Conservation (phyloP, 2,888 invertebrate genomes). For the Cyclophora albipunctata region DNA sequence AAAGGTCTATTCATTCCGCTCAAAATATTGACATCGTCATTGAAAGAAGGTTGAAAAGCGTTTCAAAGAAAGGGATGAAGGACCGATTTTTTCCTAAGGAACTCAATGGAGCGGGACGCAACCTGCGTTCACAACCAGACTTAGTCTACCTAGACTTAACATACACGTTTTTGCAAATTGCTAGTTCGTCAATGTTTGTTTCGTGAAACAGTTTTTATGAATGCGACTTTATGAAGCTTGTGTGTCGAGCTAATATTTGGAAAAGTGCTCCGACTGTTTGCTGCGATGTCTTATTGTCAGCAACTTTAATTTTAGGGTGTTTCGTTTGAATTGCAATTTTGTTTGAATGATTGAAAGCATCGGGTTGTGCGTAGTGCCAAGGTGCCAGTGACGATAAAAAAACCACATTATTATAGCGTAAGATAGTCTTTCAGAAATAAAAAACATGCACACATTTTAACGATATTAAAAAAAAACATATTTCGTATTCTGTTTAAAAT, state of each 20-base stretch:
- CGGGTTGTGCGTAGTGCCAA: too few species aligned
- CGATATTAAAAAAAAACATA: too few species aligned
- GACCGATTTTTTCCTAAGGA: slow-evolving; percentile 50
- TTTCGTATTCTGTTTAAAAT: too few species aligned
- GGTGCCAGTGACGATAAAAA: too few species aligned
- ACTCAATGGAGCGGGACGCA: slow-evolving; percentile 43
- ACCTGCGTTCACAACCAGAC: neutral
- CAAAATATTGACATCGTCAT: slow-evolving; percentile 72
- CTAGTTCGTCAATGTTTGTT: slow-evolving; percentile 26
- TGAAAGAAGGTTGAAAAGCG: slow-evolving; percentile 58
- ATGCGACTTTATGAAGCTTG: neutral
- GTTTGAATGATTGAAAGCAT: too few species aligned
- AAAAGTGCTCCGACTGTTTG: neutral
- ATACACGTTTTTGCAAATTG: slow-evolving; percentile 50
- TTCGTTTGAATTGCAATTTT: too few species aligned
- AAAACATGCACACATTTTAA: too few species aligned
- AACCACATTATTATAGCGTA: too few species aligned
- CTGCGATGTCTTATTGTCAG: too few species aligned
- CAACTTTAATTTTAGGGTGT: too few species aligned
- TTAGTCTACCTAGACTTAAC: slow-evolving; percentile 17
- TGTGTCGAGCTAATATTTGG: neutral
- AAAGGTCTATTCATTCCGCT: slow-evolving; percentile 62
- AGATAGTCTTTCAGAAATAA: too few species aligned
- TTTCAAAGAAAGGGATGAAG: slow-evolving; percentile 51
- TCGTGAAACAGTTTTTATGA: neutral